phyloP scores from a whole-genome alignment of 2,113 vertebrate species.

The Daubentonia madagascariensis region DNA sequence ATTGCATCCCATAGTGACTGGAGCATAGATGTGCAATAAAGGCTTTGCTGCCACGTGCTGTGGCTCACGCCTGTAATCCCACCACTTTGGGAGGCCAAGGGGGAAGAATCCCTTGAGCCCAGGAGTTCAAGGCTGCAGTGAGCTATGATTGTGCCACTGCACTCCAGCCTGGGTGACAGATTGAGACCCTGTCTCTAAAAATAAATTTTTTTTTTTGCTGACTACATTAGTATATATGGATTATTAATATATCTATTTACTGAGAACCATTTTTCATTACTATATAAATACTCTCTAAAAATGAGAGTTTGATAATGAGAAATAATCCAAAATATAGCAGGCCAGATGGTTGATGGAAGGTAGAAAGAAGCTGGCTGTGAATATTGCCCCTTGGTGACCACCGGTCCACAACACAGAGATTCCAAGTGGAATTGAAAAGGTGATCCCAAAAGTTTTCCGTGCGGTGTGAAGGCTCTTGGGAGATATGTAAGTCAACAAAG shows the following conservation, averaged over 20 bases:
- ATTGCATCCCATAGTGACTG: background rate
- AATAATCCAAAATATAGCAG: background rate
- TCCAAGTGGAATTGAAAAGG: background rate
- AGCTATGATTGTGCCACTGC: no score
- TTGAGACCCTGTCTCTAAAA: no score
- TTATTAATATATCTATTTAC: background rate
- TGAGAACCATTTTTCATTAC: background rate
- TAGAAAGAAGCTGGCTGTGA: background rate
- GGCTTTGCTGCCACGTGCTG: no score
- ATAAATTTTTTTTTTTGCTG: no score
- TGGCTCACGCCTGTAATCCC: no score
- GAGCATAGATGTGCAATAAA: background rate
- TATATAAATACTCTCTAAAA: background rate
- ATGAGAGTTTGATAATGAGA: background rate
- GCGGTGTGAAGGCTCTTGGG: background rate
- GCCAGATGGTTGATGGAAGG: background rate
- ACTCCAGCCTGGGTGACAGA: no score
- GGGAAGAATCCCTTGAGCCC: no score
- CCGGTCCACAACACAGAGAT: background rate
- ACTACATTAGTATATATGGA: background rate
- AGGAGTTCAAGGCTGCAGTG: no score
- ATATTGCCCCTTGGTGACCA: background rate
- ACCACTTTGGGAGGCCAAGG: no score
- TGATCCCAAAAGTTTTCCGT: background rate
- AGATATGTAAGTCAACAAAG: background rate